Conservation (phyloP, 2,113 vertebrate genomes). For the Micronisus gabar region DNA sequence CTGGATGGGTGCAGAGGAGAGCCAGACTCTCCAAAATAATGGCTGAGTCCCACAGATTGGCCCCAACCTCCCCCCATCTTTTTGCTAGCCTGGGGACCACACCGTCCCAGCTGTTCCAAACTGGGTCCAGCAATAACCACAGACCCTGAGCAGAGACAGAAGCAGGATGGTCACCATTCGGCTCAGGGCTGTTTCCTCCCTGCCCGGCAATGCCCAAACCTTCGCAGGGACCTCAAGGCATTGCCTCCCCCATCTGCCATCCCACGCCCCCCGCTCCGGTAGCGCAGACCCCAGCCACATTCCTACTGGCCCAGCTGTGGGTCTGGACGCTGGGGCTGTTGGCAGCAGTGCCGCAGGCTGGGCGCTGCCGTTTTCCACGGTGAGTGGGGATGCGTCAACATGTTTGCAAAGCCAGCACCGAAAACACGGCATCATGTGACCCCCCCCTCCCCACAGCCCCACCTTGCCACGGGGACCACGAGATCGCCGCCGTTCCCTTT, state of each 20-base stretch:
- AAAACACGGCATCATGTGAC: not conserved
- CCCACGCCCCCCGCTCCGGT: accelerated
- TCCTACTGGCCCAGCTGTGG: not conserved
- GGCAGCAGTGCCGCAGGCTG: not conserved
- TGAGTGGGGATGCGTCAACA: not conserved
- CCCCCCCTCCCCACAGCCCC: not conserved
- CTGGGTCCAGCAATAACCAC: accelerated
- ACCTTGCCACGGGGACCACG: not conserved
- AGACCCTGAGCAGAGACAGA: accelerated
- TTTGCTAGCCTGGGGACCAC: accelerated
- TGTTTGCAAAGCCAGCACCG: not conserved
- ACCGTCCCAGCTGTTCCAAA: not conserved
- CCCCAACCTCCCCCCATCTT: not conserved
- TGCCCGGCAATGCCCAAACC: not conserved
- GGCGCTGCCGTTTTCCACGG: not conserved
- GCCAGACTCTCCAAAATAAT: accelerated
- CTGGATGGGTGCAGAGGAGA: not conserved
- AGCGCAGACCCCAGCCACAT: not conserved
- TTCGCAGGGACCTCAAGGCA: accelerated
- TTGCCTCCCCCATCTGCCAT: accelerated
- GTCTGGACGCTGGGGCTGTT: accelerated
- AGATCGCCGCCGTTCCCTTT: accelerated
- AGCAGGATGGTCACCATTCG: accelerated
- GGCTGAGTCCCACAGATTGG: accelerated
- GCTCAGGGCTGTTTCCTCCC: not conserved